These are phyloP conservation scores for Zelleria hepariella DNA, from an alignment of 2,888 invertebrate species.

Conservation along the genomic window DNA sequence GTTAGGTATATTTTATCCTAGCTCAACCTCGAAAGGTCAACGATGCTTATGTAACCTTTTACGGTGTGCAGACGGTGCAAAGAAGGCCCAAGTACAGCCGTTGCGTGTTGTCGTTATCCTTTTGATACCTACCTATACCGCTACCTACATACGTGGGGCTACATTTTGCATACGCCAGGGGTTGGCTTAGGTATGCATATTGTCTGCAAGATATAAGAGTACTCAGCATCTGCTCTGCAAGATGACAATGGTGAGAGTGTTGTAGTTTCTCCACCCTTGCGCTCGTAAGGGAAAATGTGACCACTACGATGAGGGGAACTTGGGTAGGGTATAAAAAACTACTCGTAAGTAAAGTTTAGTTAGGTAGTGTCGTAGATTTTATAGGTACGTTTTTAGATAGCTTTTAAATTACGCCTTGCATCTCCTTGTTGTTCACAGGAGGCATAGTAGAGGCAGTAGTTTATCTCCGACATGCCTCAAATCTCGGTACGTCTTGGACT, in stretches of 20 bases:
- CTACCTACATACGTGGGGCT: background rate
- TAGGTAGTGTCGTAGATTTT: no score
- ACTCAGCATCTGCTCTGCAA: conserved; percentile 20
- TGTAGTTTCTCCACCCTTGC: background rate
- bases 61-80: no score
- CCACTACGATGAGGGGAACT: background rate
- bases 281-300: background rate
- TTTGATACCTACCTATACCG: background rate
- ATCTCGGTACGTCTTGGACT: no score
- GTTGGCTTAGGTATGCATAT: conserved; percentile 48
- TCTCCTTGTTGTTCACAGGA: no score
- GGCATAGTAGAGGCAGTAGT: no score
- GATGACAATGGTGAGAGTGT: conserved; percentile 3
- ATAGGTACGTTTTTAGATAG: no score
- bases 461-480: no score
- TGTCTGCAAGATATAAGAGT: conserved; percentile 44
- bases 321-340: background rate
- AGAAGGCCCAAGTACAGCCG: background rate
- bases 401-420: no score
- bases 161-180: conserved; percentile 11
- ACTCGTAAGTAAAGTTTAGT: no score
- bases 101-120: background rate
- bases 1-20: no score
- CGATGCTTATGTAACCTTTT: no score
- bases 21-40: no score